Percentiles rank a stretch among this genome's conserved stretches.
Conservation (phyloP, 2,113 vertebrate species). For the Dendropsophus ebraccatus region DNA sequence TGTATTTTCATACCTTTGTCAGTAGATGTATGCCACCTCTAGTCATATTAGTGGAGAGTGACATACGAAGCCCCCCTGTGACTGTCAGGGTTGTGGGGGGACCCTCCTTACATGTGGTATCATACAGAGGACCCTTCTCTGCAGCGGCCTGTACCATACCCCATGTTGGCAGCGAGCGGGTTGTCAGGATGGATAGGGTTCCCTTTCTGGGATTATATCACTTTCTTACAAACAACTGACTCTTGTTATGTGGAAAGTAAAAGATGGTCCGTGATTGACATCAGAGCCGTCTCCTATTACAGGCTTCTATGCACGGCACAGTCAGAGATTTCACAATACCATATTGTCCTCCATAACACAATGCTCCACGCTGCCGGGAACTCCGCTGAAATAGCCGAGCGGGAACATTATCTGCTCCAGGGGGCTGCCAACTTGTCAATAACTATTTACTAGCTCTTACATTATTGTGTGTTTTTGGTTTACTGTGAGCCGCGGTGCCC, state of each 20-base stretch:
- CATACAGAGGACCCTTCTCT: not conserved
- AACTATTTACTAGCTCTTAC: not conserved
- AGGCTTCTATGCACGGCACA: not conserved
- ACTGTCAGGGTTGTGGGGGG: too few relatives aligned
- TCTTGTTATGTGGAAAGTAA: not conserved
- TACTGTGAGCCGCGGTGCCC: not conserved
- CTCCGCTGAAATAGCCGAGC: not conserved
- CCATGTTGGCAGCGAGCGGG: not conserved
- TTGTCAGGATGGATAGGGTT: not conserved
- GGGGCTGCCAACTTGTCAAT: not conserved
- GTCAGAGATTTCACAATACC: constrained; percentile 7
- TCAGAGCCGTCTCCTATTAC: not conserved
- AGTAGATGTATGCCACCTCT: too few relatives aligned
- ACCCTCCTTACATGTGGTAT: not conserved
- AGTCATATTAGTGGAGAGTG: too few relatives aligned
- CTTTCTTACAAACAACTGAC: constrained; percentile 4
- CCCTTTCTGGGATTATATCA: not conserved
- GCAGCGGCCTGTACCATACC: not conserved
- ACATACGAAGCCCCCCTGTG: too few relatives aligned
- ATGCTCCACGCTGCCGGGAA: constrained; percentile 2
- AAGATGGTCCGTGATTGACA: not conserved
- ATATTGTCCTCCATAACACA: not conserved
- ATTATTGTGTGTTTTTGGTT: not conserved
- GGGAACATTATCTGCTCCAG: not conserved
- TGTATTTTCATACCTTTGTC: too few relatives aligned